phyloP scores from a whole-genome alignment of 2,113 vertebrate genomes.

The Malurus elegans region DNA sequence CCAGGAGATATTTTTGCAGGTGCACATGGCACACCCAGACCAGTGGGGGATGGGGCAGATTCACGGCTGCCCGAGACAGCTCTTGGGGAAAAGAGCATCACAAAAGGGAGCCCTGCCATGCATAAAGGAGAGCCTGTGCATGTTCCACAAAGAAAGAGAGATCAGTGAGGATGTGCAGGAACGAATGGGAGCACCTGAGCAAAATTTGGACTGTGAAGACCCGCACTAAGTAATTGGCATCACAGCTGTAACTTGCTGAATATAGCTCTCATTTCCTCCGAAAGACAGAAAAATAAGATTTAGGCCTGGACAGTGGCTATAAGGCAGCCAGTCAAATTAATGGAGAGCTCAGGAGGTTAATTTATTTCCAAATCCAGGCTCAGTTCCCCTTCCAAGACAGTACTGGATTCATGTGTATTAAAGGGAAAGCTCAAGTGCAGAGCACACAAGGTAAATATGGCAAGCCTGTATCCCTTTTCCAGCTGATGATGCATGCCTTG shows the following conservation, averaged over 20 bases:
- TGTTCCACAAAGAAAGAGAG: background rate
- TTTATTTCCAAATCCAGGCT: background rate
- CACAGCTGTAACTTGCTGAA: background rate
- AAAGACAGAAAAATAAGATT: background rate
- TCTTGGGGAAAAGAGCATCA: background rate
- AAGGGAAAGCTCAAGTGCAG: background rate
- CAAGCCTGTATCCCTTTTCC: background rate
- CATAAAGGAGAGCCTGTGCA: background rate
- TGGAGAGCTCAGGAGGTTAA: background rate
- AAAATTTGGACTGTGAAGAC: background rate
- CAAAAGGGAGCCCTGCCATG: background rate
- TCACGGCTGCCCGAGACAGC: rapidly evolving
- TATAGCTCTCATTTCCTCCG: background rate
- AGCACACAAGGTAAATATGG: background rate
- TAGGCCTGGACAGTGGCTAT: background rate
- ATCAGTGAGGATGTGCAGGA: background rate
- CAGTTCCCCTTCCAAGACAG: background rate
- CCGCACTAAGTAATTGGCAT: background rate
- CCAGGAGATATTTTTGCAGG: background rate
- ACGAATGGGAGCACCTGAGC: background rate
- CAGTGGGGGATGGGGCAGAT: rapidly evolving
- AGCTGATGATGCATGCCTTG: background rate
- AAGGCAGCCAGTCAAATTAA: background rate
- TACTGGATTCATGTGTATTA: background rate
- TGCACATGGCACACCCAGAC: background rate